phyloP scores from a whole-genome alignment of 2,888 invertebrate species.

The Autographa pulchrina region DNA sequence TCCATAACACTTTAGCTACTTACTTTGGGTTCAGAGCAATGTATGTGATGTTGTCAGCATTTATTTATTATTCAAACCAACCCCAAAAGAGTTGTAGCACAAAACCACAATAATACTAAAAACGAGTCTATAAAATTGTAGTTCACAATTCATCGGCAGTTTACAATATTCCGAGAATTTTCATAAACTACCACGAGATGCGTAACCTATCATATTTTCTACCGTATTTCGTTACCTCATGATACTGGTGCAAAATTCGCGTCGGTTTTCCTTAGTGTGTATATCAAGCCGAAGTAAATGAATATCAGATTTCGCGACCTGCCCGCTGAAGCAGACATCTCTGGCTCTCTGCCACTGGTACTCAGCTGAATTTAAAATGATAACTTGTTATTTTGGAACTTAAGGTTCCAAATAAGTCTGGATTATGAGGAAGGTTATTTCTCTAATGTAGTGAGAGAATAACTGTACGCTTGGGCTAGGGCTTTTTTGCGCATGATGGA shows the following conservation, averaged over 20 bases:
- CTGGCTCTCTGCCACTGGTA: not conserved
- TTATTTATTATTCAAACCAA: too few relatives aligned
- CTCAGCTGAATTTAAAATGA: not conserved
- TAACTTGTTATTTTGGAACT: conserved; percentile 4
- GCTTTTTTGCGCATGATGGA: too few relatives aligned
- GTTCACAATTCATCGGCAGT: too few relatives aligned
- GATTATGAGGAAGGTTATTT: not conserved
- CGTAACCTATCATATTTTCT: not conserved
- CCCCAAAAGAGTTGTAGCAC: too few relatives aligned
- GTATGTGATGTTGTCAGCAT: too few relatives aligned
- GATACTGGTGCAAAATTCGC: not conserved
- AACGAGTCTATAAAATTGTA: too few relatives aligned
- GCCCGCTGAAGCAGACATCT: not conserved
- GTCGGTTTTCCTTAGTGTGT: not conserved
- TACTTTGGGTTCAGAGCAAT: too few relatives aligned
- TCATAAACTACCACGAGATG: too few relatives aligned
- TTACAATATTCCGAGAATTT: too few relatives aligned
- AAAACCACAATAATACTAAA: too few relatives aligned
- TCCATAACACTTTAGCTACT: too few relatives aligned
- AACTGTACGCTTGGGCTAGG: not conserved
- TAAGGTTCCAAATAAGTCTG: not conserved
- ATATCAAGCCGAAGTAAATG: conserved; percentile 1
- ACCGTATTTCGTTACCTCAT: not conserved
- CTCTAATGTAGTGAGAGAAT: not conserved
- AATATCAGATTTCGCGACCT: not conserved